phyloP scores from a whole-genome alignment of 2,797 vertebrate species.

The Enteromius radiatus region DNA sequence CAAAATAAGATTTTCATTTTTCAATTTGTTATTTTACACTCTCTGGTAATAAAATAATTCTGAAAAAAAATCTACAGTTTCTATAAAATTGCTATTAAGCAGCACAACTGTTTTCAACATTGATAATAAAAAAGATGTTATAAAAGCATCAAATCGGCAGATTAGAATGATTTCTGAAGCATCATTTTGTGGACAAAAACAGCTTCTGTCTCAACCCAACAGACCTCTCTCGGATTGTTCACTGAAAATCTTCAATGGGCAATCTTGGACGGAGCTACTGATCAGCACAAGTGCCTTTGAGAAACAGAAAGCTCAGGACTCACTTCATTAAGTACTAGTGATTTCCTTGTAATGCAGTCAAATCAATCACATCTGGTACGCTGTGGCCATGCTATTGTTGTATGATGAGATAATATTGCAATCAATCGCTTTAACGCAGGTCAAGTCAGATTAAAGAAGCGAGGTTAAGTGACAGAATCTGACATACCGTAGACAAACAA shows the following conservation, averaged over 20 bases:
- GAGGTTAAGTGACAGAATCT: constrained; percentile 62
- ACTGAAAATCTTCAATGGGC: constrained; percentile 34
- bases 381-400: constrained; percentile 8
- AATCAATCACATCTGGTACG: constrained; percentile 32
- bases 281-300: constrained; percentile 28
- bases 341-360: constrained; percentile 36
- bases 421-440: constrained; percentile 42
- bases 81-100: not conserved
- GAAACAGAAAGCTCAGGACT: constrained; percentile 29
- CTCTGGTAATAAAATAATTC: not conserved
- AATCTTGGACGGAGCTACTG: constrained; percentile 1
- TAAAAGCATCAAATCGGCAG: not conserved
- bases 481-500: constrained; percentile 44
- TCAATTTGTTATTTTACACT: not conserved
- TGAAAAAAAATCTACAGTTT: not conserved
- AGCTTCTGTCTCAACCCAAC: not conserved
- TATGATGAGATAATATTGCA: constrained; percentile 19
- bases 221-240: not conserved
- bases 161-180: not conserved
- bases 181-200: not conserved
- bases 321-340: constrained; percentile 35
- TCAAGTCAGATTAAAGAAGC: constrained; percentile 59
- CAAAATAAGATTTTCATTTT: too few species aligned
- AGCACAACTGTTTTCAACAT: not conserved
- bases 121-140: not conserved